A percentile compares a stretch with the other conserved stretches of the same genome.
Evolutionary conservation across 2,888 invertebrate genomes (phyloP).

Genomic region (Drosophila stalkeri): DNA sequence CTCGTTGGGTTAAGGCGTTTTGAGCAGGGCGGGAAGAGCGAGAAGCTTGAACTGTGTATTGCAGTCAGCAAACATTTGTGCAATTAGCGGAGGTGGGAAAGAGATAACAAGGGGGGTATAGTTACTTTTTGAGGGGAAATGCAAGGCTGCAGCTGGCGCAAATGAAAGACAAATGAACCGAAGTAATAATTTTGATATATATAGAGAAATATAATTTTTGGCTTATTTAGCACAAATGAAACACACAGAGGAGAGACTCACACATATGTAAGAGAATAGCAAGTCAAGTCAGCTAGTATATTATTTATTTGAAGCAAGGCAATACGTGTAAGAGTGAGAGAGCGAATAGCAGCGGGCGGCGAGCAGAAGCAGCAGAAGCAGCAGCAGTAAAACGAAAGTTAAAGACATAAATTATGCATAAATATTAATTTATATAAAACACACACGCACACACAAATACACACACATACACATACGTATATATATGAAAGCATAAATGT

Average conservation of each 20-base stretch:
- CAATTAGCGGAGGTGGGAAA: conserved; percentile 61
- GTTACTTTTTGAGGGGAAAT: background rate
- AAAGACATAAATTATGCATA: conserved; percentile 82
- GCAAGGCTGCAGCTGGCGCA: conserved; percentile 24
- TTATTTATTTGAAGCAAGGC: conserved; percentile 28
- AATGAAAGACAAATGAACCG: conserved; percentile 22
- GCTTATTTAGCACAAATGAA: conserved; percentile 30
- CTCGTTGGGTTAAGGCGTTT: background rate
- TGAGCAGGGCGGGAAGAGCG: background rate
- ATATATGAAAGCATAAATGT: conserved; percentile 52
- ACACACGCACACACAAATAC: conserved; percentile 29
- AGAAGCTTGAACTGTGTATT: conserved; percentile 20
- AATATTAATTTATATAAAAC: conserved; percentile 76
- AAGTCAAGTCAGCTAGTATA: conserved; percentile 42
- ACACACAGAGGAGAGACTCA: background rate
- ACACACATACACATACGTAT: conserved; percentile 34
- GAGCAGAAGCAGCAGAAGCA: conserved; percentile 55
- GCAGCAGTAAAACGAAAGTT: conserved; percentile 65
- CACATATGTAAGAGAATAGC: conserved; percentile 13
- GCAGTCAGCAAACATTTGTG: conserved; percentile 68
- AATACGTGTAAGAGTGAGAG: conserved; percentile 2
- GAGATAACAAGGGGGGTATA: background rate
- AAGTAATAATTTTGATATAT: conserved; percentile 23
- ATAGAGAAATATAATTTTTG: conserved; percentile 34
- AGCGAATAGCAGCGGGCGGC: conserved; percentile 5